Evolutionary conservation across 2,797 vertebrate genomes (phyloP), one percentile per base, ranked within the genome.

Genomic region (Urosaurus nigricauda): DNA sequence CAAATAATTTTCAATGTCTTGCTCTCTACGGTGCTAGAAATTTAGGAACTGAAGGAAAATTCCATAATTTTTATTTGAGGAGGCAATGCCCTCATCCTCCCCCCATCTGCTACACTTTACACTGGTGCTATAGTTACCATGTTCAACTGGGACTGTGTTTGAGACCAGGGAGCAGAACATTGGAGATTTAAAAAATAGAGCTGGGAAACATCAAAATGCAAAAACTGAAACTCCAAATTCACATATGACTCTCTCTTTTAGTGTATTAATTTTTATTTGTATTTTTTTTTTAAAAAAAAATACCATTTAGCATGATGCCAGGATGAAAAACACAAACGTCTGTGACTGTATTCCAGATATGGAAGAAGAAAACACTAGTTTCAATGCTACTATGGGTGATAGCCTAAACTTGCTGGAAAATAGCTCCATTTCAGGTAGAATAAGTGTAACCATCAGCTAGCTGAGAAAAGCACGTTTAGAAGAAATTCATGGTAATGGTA

Each of bases 121-220:
- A 53, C 51, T 88, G 16, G 79, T 92, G 58, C 37, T 6, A 65
- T 14, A 37, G 73, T 78, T 65, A 9, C 40, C 65, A 16, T 78
- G 35, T 90, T 78, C 40, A 53, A 35, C n/a, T 19, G n/a, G 9
- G 7, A 29, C 19, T 56, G 13, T 32, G 37, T 14, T 47, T 16
- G 29, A 21, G 16, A 9, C n/a, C 43, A 11, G 26, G n/a, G 9
- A 71, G 19, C 47, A 35, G 8, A 35, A 71, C 32, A 13, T 71
- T 13, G 19, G 56, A 70, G 63, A 17, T 51, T 47, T 70, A 51
- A 51, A 7, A 58, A 74, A 56, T 24, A 29, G 21, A 84, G 9
- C 13, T 84, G 43, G 53, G 71, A 32, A 83, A 47, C 4, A 56
- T 24, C 47, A 53, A 53, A 35, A 0, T 35, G 60, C 35, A 14